Base-by-base conservation (phyloP, 2,113 vertebrate genomes). In the Oostethus manadensis region DNA sequence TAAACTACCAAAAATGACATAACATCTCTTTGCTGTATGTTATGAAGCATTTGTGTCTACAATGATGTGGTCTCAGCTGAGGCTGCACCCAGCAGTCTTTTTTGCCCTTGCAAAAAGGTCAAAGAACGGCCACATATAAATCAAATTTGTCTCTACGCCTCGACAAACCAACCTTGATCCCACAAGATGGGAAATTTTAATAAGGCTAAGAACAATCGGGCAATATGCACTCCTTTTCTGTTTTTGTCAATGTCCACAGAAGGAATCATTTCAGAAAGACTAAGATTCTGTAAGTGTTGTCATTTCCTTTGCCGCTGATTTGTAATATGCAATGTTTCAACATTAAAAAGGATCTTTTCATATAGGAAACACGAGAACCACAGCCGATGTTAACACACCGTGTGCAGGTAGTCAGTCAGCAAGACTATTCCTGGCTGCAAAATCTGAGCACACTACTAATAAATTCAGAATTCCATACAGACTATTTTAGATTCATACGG, bases 81-180 rank as follows among this genome's bases (percentile, higher is more conserved):
- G 72, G 71, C 70, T 78, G 68, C 56, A 62, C 56, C 58, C 69
- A 43, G 49, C 60, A 40, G 35, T 59, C 21, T 2, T 54, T 58
- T 75, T 68, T 44, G 56, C 58, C 53, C 59, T 11, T n/a, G 33
- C 33, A 26, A 50, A 67, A 60, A 68, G 76, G 81, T 78, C 70
- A 79, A 61, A 71, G 66, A 76, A 66, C 74, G 74, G 58, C 53
- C 63, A 55, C 58, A 47, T 44, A 55, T 46, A 43, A 67, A 33
- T 29, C 42, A 16, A 63, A 68, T 47, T 50, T 8, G 51, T 54
- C 40, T 6, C 8, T 15, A 40, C 7, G n/a, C 50, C 35, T 26
- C 40, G 16, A 26, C 48, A 47, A 51, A 68, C 17, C 57, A 20
- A 63, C 54, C 53, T 53, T 20, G 21, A 63, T 21, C 38, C 43